phyloP scores from a whole-genome alignment of 2,888 invertebrate species.

The Ligdia adustata region DNA sequence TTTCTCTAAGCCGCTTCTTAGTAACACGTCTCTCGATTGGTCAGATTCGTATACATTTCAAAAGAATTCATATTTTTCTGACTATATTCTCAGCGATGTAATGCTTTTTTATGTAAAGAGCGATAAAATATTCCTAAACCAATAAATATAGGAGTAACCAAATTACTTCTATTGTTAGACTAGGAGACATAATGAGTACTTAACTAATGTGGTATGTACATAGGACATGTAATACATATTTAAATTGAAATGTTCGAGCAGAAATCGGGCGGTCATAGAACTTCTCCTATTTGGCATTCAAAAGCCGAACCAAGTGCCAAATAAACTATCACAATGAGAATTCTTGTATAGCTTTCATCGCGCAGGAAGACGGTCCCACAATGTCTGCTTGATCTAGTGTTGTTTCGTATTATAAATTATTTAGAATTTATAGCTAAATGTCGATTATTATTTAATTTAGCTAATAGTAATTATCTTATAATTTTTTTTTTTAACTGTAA shows the following conservation, averaged over 20 bases:
- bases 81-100: too few relatives aligned
- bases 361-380: slow-evolving; percentile 66
- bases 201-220: slow-evolving; percentile 39
- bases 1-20: too few relatives aligned
- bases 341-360: slow-evolving; percentile 59
- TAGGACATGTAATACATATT: slow-evolving; percentile 44
- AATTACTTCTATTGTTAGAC: slow-evolving; percentile 47
- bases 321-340: slow-evolving; percentile 78
- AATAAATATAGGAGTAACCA: slow-evolving; percentile 32
- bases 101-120: too few relatives aligned
- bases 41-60: too few relatives aligned
- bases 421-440: slow-evolving; percentile 39
- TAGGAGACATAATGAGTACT: slow-evolving; percentile 42
- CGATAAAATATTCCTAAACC: too few relatives aligned
- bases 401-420: slow-evolving; percentile 60
- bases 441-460: slow-evolving; percentile 23
- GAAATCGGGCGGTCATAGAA: slow-evolving; percentile 68
- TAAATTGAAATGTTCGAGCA: slow-evolving; percentile 44
- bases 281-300: slow-evolving; percentile 78
- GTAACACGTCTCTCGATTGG: too few relatives aligned
- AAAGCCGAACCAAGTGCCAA: slow-evolving; percentile 67
- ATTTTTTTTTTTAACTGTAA: too few relatives aligned
- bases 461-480: too few relatives aligned
- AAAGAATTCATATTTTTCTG: too few relatives aligned
- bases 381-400: slow-evolving; percentile 70